Conservation (phyloP, 2,113 vertebrate genomes). For the Craseonycteris thonglongyai region DNA sequence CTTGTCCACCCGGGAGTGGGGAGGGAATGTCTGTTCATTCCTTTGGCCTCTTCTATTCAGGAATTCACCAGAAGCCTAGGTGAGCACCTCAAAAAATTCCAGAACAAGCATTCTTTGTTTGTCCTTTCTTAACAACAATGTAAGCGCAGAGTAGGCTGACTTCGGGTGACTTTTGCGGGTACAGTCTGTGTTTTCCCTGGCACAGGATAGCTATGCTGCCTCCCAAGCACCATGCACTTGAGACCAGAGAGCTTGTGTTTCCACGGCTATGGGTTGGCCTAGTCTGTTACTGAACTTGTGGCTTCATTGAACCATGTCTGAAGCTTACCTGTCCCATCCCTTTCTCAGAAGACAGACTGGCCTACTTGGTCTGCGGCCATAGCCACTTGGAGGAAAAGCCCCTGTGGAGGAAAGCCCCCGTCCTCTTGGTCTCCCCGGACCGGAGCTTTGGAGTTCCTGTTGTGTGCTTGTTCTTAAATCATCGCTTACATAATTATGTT, state of each 20-base stretch:
- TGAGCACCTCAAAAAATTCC: neutral
- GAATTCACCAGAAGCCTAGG: neutral
- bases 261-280: neutral
- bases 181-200: neutral
- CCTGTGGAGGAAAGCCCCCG: neutral
- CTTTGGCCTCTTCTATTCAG: neutral
- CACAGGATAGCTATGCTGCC: neutral
- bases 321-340: neutral
- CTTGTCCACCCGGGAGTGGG: neutral
- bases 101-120: neutral
- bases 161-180: too few relatives aligned
- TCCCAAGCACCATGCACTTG: neutral
- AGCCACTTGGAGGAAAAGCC: neutral
- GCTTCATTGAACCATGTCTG: neutral
- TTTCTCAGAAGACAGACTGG: neutral
- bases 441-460: neutral
- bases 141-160: too few relatives aligned
- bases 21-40: neutral
- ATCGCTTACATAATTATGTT: neutral
- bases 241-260: neutral
- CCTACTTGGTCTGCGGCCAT: neutral
- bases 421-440: neutral
- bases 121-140: neutral
- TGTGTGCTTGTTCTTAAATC: neutral
- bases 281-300: neutral